These are phyloP conservation scores for Lissonota sp. DNA, from an alignment of 2,888 invertebrate species.

Conservation along the genomic window DNA sequence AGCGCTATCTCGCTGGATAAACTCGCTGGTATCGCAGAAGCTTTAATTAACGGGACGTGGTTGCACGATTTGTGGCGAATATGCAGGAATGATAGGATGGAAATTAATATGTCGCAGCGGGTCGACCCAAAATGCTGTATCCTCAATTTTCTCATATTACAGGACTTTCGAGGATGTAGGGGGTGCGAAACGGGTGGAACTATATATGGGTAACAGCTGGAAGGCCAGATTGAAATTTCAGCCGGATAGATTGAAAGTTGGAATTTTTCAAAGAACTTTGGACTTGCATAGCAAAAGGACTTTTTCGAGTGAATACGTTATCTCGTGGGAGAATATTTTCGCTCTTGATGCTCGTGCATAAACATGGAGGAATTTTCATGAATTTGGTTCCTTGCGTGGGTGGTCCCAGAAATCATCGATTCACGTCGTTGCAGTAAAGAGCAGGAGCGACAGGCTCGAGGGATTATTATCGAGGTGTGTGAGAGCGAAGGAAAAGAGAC, in stretches of 20 bases:
- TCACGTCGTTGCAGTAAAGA: constrained; percentile 34
- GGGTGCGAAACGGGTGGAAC: background rate
- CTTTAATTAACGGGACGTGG: constrained; percentile 50
- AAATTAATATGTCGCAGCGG: constrained; percentile 47
- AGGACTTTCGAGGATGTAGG: background rate
- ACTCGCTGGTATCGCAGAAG: constrained; percentile 26
- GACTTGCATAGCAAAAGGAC: no score
- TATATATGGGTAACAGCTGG: background rate
- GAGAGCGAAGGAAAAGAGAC: constrained; percentile 26
- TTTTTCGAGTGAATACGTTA: no score
- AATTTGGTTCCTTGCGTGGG: constrained; percentile 7
- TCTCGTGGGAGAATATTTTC: background rate
- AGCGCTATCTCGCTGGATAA: constrained; percentile 14
- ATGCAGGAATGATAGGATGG: constrained; percentile 24
- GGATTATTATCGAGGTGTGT: background rate
- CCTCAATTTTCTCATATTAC: constrained; percentile 1
- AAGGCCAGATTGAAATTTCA: background rate
- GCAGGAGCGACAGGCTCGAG: background rate
- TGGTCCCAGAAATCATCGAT: constrained; percentile 29
- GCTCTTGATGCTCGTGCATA: background rate
- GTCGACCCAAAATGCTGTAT: constrained; percentile 8
- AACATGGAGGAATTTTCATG: constrained; percentile 5
- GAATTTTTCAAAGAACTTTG: no score
- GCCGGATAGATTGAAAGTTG: no score
- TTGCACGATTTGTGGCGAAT: background rate